Evolutionary conservation across 1,140 invertebrate genomes (phyloP), one percentile per base, ranked within the genome.

Genomic region (Hylaeus anthracinus): DNA sequence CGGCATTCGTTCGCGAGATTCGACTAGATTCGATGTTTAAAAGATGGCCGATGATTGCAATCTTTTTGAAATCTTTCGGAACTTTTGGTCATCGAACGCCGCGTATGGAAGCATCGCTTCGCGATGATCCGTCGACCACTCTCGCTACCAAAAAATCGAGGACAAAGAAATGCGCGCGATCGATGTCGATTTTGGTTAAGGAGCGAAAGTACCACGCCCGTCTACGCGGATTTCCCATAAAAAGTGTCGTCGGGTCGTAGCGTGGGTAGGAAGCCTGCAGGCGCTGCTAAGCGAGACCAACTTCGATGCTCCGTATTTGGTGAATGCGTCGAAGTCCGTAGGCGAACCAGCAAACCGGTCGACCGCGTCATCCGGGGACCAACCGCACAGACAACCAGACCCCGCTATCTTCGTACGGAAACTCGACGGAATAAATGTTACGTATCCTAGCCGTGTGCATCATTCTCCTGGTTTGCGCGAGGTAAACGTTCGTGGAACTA

Each of bases 241-340:
- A 88, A 90, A 90, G 86, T 78, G 83, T 89, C 84, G 82, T 61
- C 83, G 73, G 87, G 82, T 88, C 84, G 86, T 37, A 53, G 85
- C 85, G 90, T 90, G 86, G 90, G 90, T 55, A 84, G 86, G 77
- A 65, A 86, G 81, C 84, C 78, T 74, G 77, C 58, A 55, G 15
- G 45, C 43, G 14, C 55, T 55, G 53, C 66, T 8, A 55, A 55
- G 51, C 53, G 72, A 66, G 51, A 71, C 56, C 72, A 55, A 84
- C 86, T 81, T 81, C 70, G 79, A 41, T 87, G 77, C 79, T 72
- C 91, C 90, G 87, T 91, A 92, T 92, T 90, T 91, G 91, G 91
- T 72, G 86, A 92, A 90, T 81, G 86, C 83, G 79, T 72, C 65
- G 85, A 84, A 72, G 78, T 81, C 83, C 55, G 91, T 91, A 85